Evolutionary conservation across 2,888 invertebrate species (phyloP).

Genomic region (Laspeyria flexula): DNA sequence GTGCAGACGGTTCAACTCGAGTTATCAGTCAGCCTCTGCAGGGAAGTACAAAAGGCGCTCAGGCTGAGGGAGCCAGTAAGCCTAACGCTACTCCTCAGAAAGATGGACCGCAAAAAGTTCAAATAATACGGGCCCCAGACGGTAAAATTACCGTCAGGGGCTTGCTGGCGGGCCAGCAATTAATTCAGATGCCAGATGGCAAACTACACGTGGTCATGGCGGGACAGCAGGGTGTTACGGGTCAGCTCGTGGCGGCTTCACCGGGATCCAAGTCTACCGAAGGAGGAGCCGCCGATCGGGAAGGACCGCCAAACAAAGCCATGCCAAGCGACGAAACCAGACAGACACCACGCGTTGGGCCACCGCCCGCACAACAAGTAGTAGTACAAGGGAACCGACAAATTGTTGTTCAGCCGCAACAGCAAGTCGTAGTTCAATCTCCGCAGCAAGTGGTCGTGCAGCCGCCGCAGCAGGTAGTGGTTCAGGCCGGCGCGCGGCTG

Average conservation of each 20-base stretch:
- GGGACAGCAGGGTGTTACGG: constrained; percentile 84
- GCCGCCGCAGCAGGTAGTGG: constrained; percentile 56
- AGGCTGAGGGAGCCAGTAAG: constrained; percentile 66
- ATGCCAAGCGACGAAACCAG: constrained; percentile 33
- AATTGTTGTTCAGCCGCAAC: constrained; percentile 67
- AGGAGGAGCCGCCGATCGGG: constrained; percentile 25
- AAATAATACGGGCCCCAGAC: constrained; percentile 95
- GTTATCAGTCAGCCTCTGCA: constrained; percentile 87
- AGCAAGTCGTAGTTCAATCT: constrained; percentile 44
- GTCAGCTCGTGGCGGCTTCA: constrained; percentile 75
- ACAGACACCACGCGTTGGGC: constrained; percentile 37
- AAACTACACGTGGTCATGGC: constrained; percentile 94
- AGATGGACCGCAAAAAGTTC: constrained; percentile 91
- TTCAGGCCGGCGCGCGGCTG: constrained; percentile 46
- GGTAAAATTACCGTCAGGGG: constrained; percentile 97
- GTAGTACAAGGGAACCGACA: constrained; percentile 63
- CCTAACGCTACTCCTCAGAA: constrained; percentile 65
- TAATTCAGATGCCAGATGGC: constrained; percentile 97
- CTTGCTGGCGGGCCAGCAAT: constrained; percentile 95
- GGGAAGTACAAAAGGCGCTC: constrained; percentile 60
- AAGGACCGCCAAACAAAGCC: constrained; percentile 21
- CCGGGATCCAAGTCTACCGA: constrained; percentile 57
- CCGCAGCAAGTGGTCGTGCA: constrained; percentile 63
- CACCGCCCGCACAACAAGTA: constrained; percentile 58
- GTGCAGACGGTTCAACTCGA: constrained; percentile 88